Evolutionary conservation across 1,140 invertebrate species (phyloP).

Genomic region (Calephelis virginiensis): DNA sequence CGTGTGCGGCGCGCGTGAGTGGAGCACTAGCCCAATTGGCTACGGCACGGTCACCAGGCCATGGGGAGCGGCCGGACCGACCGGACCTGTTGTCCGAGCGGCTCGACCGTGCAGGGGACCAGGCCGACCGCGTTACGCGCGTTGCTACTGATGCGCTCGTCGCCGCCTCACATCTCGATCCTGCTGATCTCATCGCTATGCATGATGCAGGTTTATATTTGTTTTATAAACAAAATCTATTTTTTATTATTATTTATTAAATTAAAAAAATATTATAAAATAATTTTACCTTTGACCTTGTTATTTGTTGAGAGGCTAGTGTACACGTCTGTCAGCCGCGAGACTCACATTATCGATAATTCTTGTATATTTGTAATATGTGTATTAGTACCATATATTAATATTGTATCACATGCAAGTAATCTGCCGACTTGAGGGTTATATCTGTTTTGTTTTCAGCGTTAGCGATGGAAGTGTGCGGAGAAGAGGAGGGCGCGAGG

Average conservation of each 20-base stretch:
- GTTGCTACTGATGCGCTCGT: slow-evolving; percentile 39
- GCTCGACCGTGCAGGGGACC: slow-evolving; percentile 19
- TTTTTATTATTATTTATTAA: slow-evolving; percentile 9
- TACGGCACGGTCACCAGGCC: slow-evolving; percentile 33
- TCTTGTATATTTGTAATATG: too few relatives aligned
- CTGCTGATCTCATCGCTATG: slow-evolving; percentile 59
- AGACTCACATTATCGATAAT: too few relatives aligned
- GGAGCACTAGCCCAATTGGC: slow-evolving; percentile 27
- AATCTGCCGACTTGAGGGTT: too few relatives aligned
- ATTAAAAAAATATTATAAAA: too few relatives aligned
- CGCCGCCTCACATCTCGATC: slow-evolving; percentile 61
- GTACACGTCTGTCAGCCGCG: too few relatives aligned
- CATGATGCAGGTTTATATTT: slow-evolving; percentile 52
- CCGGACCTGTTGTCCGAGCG: slow-evolving; percentile 27
- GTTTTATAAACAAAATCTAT: background rate
- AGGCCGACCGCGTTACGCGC: background rate
- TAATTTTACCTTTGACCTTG: too few relatives aligned
- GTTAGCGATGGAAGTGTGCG: slow-evolving; percentile 44
- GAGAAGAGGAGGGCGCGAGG: slow-evolving; percentile 31
- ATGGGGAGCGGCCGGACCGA: slow-evolving; percentile 15
- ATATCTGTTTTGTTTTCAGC: slow-evolving; percentile 33
- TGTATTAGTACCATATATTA: too few relatives aligned
- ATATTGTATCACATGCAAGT: too few relatives aligned
- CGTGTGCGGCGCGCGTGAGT: slow-evolving; percentile 50
- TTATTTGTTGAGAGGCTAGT: too few relatives aligned